Evolutionary conservation across 92 coral and sea anemone genomes (phyloP), one percentile per base, ranked within the genome.

Genomic region (Pocillopora grandis): DNA sequence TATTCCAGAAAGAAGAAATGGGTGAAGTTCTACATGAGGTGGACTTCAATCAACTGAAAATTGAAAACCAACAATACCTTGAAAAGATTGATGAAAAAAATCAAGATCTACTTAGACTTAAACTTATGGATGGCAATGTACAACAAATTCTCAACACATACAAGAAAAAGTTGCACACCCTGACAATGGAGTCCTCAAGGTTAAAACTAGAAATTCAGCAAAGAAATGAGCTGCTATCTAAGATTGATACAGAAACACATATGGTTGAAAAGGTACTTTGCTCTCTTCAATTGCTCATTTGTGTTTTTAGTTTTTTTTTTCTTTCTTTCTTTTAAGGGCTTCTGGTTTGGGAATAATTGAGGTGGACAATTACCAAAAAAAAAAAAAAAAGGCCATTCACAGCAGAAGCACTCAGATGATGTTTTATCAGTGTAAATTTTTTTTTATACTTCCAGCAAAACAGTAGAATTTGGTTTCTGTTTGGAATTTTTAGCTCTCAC

Each of bases 21-120:
- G 99, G 99, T 10, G 99, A 97, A 76, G 99, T 97, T 62, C 86
- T 97, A 12, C 99, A 97, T 83, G 99, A 97, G 76, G 99, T 97
- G 60, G 99, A 97, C 76, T 97, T 97, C 77, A 97, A 97, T 79
- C 99, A 97, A 78, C 93, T 97, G 10, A 97, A 97, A 82, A 97
- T 97, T 56, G 99, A 97, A 84, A 97, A 97, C 82, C 99, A 94
- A 84, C 99, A 97, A 84, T 97, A 97, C 79, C 87, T 97, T 62
- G 99, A 97, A 65, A 97, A 97, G 90, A 97, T 97, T 91, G 99
- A 97, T 36, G 99, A 97, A 55, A 94, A 95, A 77, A 97, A 97
- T 80, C 98, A 97, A 90, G 99, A 97, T 75, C 88, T 97, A 71
- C 78, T 97, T 21, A 87, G 99, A 76, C 92, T 97, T 62, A 97